These are phyloP conservation scores for Streptopelia turtur DNA, from an alignment of 2,797 vertebrate species.

Conservation along the genomic window DNA sequence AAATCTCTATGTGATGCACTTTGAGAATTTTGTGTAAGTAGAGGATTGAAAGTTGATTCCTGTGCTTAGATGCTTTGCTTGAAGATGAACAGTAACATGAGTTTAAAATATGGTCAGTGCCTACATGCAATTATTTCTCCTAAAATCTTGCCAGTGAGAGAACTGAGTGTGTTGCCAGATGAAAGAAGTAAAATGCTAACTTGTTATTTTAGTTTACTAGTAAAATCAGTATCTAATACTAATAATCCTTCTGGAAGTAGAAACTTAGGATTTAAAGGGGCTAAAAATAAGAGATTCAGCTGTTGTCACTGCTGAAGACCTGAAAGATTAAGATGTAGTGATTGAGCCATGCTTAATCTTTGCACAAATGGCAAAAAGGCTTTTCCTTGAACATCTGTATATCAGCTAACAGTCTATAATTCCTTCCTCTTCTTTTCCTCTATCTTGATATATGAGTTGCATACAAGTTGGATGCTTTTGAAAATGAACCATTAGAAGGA, in stretches of 20 bases:
- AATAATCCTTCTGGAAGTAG: not conserved
- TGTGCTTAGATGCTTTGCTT: not conserved
- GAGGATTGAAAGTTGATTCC: not conserved
- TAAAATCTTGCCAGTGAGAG: not conserved
- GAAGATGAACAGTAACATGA: not conserved
- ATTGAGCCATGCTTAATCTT: not conserved
- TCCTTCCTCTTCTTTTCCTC: not conserved
- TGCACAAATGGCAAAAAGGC: not conserved
- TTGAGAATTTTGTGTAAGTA: not conserved
- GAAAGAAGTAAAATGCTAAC: not conserved
- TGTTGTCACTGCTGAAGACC: not conserved
- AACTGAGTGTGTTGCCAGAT: not conserved
- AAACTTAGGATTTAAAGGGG: not conserved
- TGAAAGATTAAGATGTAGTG: not conserved
- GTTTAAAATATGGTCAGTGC: not conserved
- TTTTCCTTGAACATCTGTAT: not conserved
- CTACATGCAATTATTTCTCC: not conserved
- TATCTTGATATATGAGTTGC: rapidly evolving
- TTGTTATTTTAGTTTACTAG: not conserved
- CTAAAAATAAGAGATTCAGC: not conserved
- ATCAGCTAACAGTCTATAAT: not conserved
- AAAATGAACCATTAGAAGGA: not conserved
- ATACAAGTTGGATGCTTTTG: not conserved
- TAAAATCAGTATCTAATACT: not conserved
- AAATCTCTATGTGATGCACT: not conserved